Evolutionary conservation across 1,140 invertebrate genomes (phyloP).

Genomic region (Anastrepha obliqua): DNA sequence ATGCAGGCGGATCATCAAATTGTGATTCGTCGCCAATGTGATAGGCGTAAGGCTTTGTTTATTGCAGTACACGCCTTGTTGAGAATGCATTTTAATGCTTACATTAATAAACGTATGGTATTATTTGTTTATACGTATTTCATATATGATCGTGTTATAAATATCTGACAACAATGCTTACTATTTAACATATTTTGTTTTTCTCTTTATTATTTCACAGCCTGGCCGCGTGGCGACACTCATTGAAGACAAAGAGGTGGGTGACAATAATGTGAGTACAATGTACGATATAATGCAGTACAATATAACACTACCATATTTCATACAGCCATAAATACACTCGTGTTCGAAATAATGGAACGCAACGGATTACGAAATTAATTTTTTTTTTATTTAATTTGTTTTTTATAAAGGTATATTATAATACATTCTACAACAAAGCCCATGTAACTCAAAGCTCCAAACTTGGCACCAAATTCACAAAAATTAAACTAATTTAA

Average conservation of each 20-base stretch:
- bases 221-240: slow-evolving; percentile 87
- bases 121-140: background rate
- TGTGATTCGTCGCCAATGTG: background rate
- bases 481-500: no score
- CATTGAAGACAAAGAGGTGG: slow-evolving; percentile 83
- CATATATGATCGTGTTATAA: background rate
- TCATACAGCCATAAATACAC: no score
- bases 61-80: background rate
- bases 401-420: no score
- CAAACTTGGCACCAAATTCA: no score
- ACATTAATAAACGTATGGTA: background rate
- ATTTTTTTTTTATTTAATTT: no score
- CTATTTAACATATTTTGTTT: slow-evolving; percentile 48
- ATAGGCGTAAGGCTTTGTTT: background rate
- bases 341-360: no score
- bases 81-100: background rate
- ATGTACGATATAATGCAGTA: no score
- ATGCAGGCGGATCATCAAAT: no score
- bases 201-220: slow-evolving; percentile 78
- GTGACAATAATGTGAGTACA: slow-evolving; percentile 59
- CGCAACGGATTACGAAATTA: no score
- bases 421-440: no score
- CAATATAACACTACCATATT: no score
- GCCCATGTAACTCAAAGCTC: no score
- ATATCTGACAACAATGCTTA: background rate